A percentile compares a stretch with the other conserved stretches of the same genome.
Evolutionary conservation across 2,888 invertebrate species (phyloP).

Genomic region (Nesidiocoris tenuis): DNA sequence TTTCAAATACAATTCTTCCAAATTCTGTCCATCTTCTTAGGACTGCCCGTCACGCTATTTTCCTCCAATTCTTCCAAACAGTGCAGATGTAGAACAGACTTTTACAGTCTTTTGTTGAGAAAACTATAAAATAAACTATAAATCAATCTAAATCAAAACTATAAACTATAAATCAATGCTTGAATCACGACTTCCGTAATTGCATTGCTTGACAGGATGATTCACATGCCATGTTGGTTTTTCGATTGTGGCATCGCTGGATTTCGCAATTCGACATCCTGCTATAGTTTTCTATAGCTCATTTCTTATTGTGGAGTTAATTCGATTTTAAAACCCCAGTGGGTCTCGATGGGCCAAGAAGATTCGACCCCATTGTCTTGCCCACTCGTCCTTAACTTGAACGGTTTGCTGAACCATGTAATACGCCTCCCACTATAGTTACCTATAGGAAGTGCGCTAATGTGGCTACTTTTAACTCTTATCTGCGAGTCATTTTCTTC

Average conservation of each 20-base stretch:
- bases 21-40: too few species aligned
- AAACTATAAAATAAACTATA: too few species aligned
- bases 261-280: conserved; percentile 26
- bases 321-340: conserved; percentile 14
- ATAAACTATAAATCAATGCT: too few species aligned
- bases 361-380: conserved; percentile 16
- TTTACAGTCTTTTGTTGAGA: too few species aligned
- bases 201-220: conserved; percentile 1
- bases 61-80: too few species aligned
- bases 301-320: conserved; percentile 25
- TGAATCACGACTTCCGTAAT: conserved; percentile 4
- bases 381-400: conserved; percentile 6
- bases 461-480: not conserved
- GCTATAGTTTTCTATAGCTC: not conserved
- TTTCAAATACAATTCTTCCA: too few species aligned
- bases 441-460: conserved; percentile 8
- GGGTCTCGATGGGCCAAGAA: not conserved
- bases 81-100: too few species aligned
- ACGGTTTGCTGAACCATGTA: conserved; percentile 26
- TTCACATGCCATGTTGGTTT: conserved; percentile 20
- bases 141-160: too few species aligned
- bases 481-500: conserved; percentile 29
- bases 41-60: too few species aligned
- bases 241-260: not conserved
- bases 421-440: conserved; percentile 5